phyloP scores from a whole-genome alignment of 2,113 vertebrate species.

The Nibea coibor region DNA sequence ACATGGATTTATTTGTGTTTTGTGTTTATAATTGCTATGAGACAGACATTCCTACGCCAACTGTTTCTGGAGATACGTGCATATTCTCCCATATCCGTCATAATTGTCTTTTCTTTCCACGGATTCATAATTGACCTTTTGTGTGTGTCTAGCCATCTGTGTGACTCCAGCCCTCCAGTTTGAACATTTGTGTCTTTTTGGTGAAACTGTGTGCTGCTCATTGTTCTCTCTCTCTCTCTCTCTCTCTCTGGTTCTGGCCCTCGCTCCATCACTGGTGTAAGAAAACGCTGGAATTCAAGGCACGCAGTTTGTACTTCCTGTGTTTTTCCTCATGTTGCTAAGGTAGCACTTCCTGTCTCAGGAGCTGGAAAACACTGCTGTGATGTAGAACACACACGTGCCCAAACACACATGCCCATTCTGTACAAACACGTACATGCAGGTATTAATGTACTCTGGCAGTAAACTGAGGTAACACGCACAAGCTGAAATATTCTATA shows the following conservation, averaged over 20 bases:
- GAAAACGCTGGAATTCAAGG: conserved; percentile 81
- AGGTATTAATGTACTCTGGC: conserved; percentile 1
- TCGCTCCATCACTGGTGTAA: conserved; percentile 61
- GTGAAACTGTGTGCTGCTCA: conserved; percentile 53
- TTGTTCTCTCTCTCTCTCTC: conserved; percentile 66
- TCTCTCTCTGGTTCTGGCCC: conserved; percentile 44
- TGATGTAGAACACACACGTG: conserved; percentile 33
- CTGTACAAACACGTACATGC: background rate
- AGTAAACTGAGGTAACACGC: background rate
- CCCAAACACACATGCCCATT: conserved; percentile 5
- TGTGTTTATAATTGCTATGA: conserved; percentile 8
- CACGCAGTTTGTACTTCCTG: conserved; percentile 80
- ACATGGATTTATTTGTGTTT: background rate
- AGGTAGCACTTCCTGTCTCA: conserved; percentile 83
- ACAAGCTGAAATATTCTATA: background rate
- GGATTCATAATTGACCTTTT: conserved; percentile 71
- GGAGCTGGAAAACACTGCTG: conserved; percentile 70
- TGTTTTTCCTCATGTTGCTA: conserved; percentile 81
- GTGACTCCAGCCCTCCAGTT: conserved; percentile 49
- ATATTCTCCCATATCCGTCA: conserved; percentile 30
- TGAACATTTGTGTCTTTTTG: conserved; percentile 63
- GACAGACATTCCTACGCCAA: conserved; percentile 35
- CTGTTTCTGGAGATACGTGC: conserved; percentile 51
- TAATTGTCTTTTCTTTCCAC: conserved; percentile 63
- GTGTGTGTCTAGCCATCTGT: conserved; percentile 68